phyloP scores from a whole-genome alignment of 2,888 invertebrate species.

The Camptogramma bilineatum region DNA sequence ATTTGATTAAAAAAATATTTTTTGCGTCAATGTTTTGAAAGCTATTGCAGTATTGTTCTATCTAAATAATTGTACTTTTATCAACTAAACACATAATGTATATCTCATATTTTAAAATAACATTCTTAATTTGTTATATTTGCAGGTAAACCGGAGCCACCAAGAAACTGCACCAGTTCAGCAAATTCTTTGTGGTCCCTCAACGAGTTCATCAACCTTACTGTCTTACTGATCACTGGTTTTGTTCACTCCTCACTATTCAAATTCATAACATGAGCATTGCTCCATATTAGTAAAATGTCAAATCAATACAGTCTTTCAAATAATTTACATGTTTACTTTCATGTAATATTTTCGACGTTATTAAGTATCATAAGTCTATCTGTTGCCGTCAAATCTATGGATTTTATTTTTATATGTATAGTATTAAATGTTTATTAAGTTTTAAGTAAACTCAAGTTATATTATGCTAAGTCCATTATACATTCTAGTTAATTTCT shows the following conservation, averaged over 20 bases:
- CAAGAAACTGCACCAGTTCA: conserved; percentile 73
- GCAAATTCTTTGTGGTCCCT: conserved; percentile 53
- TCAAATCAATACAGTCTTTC: conserved; percentile 35
- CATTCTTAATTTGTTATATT: background rate
- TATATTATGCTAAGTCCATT: conserved; percentile 79
- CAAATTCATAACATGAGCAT: conserved; percentile 60
- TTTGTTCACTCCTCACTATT: conserved; percentile 59
- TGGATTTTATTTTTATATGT: conserved; percentile 61
- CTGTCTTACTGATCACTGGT: conserved; percentile 50
- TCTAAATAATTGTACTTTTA: too few relatives aligned
- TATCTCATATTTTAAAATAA: too few relatives aligned
- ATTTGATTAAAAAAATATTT: background rate
- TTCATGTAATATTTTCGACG: conserved; percentile 50
- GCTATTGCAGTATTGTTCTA: too few relatives aligned
- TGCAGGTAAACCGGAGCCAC: conserved; percentile 74
- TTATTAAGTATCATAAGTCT: conserved; percentile 48
- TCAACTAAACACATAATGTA: too few relatives aligned
- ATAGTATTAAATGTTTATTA: conserved; percentile 69
- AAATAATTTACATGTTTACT: conserved; percentile 43
- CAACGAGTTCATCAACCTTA: conserved; percentile 52
- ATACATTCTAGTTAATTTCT: conserved; percentile 61
- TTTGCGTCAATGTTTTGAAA: background rate
- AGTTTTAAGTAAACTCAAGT: conserved; percentile 79
- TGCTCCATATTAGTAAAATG: conserved; percentile 28
- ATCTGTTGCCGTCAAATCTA: conserved; percentile 66